Conservation (phyloP, 2,797 vertebrate genomes). For the Rhadinocentrus ornatus region DNA sequence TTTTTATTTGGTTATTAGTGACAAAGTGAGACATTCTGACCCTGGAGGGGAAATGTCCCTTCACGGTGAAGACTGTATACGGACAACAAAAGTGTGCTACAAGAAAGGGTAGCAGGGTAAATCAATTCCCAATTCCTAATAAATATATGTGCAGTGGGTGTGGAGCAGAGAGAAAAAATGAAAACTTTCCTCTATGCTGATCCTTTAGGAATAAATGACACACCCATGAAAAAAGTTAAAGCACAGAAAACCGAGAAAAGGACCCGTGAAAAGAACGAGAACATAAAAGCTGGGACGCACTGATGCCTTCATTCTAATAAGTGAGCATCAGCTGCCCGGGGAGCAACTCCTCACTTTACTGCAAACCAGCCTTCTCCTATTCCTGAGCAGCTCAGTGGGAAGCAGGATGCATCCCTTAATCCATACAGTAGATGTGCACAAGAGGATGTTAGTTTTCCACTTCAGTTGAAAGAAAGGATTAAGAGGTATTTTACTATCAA, state of each 20-base stretch:
- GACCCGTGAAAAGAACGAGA: not conserved
- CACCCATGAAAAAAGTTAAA: constrained; percentile 5
- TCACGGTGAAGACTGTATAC: not conserved
- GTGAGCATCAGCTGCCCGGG: constrained; percentile 13
- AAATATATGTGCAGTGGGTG: constrained; percentile 5
- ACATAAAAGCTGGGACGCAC: constrained; percentile 34
- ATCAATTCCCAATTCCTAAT: constrained; percentile 19
- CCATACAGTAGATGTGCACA: not conserved
- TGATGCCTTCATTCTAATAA: constrained; percentile 18
- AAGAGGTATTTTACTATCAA: not conserved
- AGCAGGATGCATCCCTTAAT: not conserved
- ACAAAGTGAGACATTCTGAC: constrained; percentile 39
- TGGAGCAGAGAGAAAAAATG: not conserved
- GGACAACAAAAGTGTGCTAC: not conserved
- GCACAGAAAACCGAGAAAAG: not conserved
- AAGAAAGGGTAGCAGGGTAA: constrained; percentile 16
- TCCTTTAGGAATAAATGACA: constrained; percentile 12
- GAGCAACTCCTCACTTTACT: constrained; percentile 14
- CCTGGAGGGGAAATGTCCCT: constrained; percentile 8
- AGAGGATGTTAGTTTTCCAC: not conserved
- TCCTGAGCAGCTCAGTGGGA: not conserved
- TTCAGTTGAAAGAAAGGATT: not conserved
- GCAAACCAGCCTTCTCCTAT: not conserved
- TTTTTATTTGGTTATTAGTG: constrained; percentile 34
- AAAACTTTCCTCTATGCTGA: not conserved